Evolutionary conservation across 37 sponge, comb jelly and placozoan species (phyloP), one percentile per base, ranked within the genome.

Genomic region (Halisarca cf. caerulea): DNA sequence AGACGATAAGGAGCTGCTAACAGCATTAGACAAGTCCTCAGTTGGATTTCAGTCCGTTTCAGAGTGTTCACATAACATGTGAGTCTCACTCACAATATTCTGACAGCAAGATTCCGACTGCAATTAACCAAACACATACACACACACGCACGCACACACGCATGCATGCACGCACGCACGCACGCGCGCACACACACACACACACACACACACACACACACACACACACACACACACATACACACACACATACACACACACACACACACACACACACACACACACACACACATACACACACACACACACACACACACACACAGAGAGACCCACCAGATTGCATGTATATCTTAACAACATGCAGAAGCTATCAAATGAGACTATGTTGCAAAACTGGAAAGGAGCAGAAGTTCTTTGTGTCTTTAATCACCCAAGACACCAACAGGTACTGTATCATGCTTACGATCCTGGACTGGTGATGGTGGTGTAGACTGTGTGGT

Each of bases 251-350:
- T 44, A 7, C 45, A 41, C 45, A 23, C 45, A 74, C 77, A 44
- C 45, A 43, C 45, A 74, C 44, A 74, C 24, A 74, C 45, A 7
- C 23, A 41, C 45, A 44, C 24, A 43, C 25, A 41, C 77, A 74
- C 45, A 37, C 36, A 37, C 64, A 61, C 24, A 61, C 64, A 61
- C 30, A 23, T 6, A 61, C 30, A 61, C 64, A 61, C 30, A 61
- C 64, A 61, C 64, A 61, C 64, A 61, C 64, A 61, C 33, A 68
- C 35, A 68, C 69, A 68, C 3, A 34, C 69, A 68, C 35, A 68
- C 33, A 68, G n/a, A 68, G 32, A 68, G 32, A 68, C 35, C n/a
- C 64, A 62, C 64, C 6, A 7, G 11, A 47, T 47, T 11, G 11
- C 51, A 47, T 11, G 51, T 47, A 47, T 11, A 47, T 11, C 6